Evolutionary conservation across 2,113 vertebrate species (phyloP).

Genomic region (Zosterops japonicus): DNA sequence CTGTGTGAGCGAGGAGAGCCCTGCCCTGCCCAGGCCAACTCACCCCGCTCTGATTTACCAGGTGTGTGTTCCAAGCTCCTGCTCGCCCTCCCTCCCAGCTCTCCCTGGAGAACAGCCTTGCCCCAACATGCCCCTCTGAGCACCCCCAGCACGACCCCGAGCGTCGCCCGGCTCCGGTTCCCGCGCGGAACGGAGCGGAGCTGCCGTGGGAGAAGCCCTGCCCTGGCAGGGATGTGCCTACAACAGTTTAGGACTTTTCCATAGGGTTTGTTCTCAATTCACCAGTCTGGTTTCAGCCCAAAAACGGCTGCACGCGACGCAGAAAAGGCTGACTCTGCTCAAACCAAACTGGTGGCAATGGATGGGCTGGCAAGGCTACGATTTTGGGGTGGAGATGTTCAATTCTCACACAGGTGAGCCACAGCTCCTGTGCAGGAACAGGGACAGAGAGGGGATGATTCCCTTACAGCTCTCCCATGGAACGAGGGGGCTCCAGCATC

Average conservation of each 20-base stretch:
- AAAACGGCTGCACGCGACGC: accelerated
- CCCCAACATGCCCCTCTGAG: not conserved
- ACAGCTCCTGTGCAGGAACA: not conserved
- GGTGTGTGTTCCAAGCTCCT: not conserved
- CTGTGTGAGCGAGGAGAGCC: not conserved
- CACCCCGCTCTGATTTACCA: accelerated
- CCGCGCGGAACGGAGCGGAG: not conserved
- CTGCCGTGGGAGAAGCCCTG: not conserved
- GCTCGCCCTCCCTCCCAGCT: not conserved
- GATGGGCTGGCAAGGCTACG: not conserved
- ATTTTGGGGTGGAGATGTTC: not conserved
- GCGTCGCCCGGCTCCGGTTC: not conserved
- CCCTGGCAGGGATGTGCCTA: not conserved
- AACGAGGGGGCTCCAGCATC: not conserved
- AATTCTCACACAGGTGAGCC: not conserved
- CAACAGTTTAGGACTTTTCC: conserved; percentile 39
- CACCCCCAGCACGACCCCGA: not conserved
- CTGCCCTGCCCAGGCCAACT: not conserved
- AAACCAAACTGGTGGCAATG: not conserved
- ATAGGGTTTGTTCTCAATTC: not conserved
- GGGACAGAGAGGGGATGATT: not conserved
- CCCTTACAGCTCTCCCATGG: not conserved
- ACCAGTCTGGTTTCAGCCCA: not conserved
- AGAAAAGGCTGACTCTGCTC: not conserved
- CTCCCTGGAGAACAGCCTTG: not conserved